Conservation (phyloP, 1,140 invertebrate species). For the Hermatobates lingyangjiaoensis region DNA sequence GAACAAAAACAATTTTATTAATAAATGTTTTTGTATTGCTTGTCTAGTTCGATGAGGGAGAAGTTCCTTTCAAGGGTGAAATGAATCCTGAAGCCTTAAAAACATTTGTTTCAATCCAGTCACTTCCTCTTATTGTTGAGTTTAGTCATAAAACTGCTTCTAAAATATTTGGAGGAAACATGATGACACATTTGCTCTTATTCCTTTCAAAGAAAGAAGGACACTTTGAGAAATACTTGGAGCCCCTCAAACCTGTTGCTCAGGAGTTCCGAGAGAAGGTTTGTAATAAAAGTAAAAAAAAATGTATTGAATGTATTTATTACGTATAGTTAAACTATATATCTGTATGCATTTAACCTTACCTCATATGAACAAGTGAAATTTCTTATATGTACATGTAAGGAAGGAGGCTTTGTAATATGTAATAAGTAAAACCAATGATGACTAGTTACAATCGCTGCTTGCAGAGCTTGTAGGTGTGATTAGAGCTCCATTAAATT, state of each 20-base stretch:
- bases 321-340: not conserved
- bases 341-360: not conserved
- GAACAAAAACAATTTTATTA: not conserved
- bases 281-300: constrained; percentile 7
- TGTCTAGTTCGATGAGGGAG: constrained; percentile 80
- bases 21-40: constrained; percentile 13
- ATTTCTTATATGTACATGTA: not conserved
- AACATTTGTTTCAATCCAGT: constrained; percentile 68
- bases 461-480: too few species aligned
- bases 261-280: constrained; percentile 78
- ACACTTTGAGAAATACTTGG: constrained; percentile 57
- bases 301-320: not conserved
- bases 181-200: constrained; percentile 87
- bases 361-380: not conserved
- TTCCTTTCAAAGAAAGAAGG: constrained; percentile 83
- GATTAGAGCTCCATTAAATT: too few species aligned
- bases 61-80: constrained; percentile 54
- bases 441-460: too few species aligned
- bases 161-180: constrained; percentile 95
- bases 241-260: constrained; percentile 58
- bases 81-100: constrained; percentile 31
- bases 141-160: constrained; percentile 94
- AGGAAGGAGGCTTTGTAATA: not conserved
- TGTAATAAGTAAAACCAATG: not conserved
- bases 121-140: constrained; percentile 84